Evolutionary conservation across 2,888 invertebrate species (phyloP).

Genomic region (Ectemnius continuus): DNA sequence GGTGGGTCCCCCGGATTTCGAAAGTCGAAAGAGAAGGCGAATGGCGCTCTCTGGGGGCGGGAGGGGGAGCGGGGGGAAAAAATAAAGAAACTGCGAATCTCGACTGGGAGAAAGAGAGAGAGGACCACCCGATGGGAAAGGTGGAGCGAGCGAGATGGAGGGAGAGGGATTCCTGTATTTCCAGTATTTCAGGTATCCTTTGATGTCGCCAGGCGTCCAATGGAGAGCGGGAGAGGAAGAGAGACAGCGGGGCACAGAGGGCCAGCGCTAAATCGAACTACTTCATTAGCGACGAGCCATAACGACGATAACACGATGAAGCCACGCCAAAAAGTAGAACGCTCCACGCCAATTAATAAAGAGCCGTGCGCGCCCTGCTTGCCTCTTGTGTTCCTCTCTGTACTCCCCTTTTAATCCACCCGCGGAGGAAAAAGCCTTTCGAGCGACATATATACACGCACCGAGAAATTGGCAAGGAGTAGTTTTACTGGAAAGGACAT

Average conservation of each 20-base stretch:
- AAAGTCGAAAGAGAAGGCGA: background rate
- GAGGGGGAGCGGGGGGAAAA: background rate
- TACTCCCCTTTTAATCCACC: background rate
- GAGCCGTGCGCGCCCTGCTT: constrained; percentile 1
- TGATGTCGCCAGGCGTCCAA: constrained; percentile 21
- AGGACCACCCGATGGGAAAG: constrained; percentile 24
- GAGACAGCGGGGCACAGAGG: constrained; percentile 10
- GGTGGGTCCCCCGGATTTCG: constrained; percentile 9
- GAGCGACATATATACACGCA: too few species aligned
- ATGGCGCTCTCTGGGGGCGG: constrained; percentile 6
- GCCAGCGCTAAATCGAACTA: constrained; percentile 35
- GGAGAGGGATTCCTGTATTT: constrained; percentile 47
- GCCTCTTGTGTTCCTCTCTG: background rate
- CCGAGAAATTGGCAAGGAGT: too few species aligned
- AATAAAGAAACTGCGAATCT: constrained; percentile 10
- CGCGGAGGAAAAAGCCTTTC: too few species aligned
- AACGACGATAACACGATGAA: constrained; percentile 29
- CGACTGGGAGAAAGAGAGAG: background rate
- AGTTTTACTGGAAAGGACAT: constrained; percentile 32
- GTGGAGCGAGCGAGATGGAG: constrained; percentile 2
- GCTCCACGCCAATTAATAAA: constrained; percentile 34
- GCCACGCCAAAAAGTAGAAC: constrained; percentile 24
- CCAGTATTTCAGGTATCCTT: constrained; percentile 44
- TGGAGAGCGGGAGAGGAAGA: background rate
- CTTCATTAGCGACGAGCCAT: constrained; percentile 40